A percentile compares a stretch with the other conserved stretches of the same genome.
Evolutionary conservation across 37 sponge, comb jelly and placozoan species (phyloP).

Genomic region (Haliclona indistincta): DNA sequence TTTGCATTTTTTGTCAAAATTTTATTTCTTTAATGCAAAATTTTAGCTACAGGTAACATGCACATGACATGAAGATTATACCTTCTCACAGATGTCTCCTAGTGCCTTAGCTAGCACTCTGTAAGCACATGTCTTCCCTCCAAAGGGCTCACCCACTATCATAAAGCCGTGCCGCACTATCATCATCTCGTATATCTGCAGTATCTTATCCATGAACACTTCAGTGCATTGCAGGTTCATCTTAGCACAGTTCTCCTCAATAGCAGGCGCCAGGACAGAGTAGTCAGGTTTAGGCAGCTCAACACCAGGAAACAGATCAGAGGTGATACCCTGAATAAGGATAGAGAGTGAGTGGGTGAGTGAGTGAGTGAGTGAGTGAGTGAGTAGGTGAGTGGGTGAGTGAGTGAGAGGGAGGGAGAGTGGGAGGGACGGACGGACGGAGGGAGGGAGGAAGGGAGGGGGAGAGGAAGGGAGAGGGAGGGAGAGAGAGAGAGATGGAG

Average conservation of each 20-base stretch:
- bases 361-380: too few relatives aligned
- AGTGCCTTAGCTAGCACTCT: constrained; percentile 93
- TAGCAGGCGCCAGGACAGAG: constrained; percentile 75
- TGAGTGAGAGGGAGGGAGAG: not conserved
- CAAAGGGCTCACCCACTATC: constrained; percentile 99
- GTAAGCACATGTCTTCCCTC: constrained; percentile 97
- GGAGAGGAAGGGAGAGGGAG: too few relatives aligned
- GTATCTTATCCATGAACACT: constrained; percentile 69
- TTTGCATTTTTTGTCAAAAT: too few relatives aligned
- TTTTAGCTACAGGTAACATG: too few relatives aligned
- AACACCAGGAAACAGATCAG: constrained; percentile 97
- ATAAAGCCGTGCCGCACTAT: constrained; percentile 99
- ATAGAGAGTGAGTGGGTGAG: too few relatives aligned
- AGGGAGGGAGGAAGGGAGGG: constrained; percentile 6
- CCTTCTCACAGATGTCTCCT: constrained; percentile 90
- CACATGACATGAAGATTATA: constrained; percentile 23
- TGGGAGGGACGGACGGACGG: not conserved
- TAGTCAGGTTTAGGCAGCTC: constrained; percentile 96
- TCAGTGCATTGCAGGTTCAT: constrained; percentile 92
- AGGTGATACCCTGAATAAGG: constrained; percentile 79
- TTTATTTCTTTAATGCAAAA: too few relatives aligned
- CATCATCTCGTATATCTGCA: constrained; percentile 98
- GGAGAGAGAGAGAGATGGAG: too few relatives aligned
- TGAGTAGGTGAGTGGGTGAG: too few relatives aligned
- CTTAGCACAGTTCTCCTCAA: constrained; percentile 75